Base-by-base conservation (phyloP, 2,888 invertebrate species). In the Pristionchus fissidentatus region DNA sequence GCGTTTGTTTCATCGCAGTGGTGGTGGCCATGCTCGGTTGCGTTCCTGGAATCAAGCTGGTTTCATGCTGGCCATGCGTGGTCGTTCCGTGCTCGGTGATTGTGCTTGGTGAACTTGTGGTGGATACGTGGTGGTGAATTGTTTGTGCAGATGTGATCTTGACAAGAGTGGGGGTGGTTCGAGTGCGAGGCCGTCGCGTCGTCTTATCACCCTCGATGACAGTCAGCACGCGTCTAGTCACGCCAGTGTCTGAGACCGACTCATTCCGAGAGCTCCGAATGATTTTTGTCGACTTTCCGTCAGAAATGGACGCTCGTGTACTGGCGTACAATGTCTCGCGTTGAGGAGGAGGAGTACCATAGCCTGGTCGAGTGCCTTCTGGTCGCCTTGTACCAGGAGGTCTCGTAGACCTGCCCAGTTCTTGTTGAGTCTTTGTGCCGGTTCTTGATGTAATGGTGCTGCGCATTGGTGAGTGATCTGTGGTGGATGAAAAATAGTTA, bases 1-100 rank as follows among this genome's bases (percentile, higher is more conserved):
- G 70, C 1, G 70, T 41, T n/a, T n/a, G n/a, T n/a, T n/a, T n/a
- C n/a, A 26, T 26, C n/a, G 41, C 70, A 0, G 70, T 70, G n/a
- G 70, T 70, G 41, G 70, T 70, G 19, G 41, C 3, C 70, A 70
- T 41, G 70, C 70, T 62, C 32, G 62, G 41, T 38, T 38, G 2
- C 1, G 66, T 70, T 38, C 70, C 70, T 70, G 70, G 41, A 70
- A 70, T 70, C 70, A 70, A 41, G 70, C 70, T 35, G 29, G 70
- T 7, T 35, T 70, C 70, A 70, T 70, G 70, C 66, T 22, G 8
- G 13, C n/a, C 32, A 32, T 32, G 60, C 57, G n/a, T 57, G 57
- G 3, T 52, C 3, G 52, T 52, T 4, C 15, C 22, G 52, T 52
- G 52, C 52, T 15, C 26, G 57, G 57, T 57, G 60, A 41, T 70